Base-by-base conservation (phyloP, 2,888 invertebrate genomes). In the Halocaridina rubra region DNA sequence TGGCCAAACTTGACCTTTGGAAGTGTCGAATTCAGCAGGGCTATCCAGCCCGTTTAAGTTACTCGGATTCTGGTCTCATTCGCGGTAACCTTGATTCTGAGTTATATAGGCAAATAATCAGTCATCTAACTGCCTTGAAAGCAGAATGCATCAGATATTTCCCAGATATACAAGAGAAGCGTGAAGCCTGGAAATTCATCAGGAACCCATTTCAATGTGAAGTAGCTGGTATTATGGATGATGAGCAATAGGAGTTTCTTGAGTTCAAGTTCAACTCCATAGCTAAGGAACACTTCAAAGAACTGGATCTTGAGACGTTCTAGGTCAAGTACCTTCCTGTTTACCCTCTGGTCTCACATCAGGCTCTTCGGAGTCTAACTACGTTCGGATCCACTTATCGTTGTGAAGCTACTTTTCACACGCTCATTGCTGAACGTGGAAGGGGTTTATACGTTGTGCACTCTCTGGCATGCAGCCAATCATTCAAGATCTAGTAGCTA, bases 291-390 rank as follows among this genome's bases (percentile, higher is more conserved):
- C n/a, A n/a, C n/a, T n/a, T n/a, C n/a, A n/a, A n/a, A n/a, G n/a
- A n/a, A n/a, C n/a, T n/a, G n/a, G n/a, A n/a, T n/a, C n/a, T n/a
- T n/a, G n/a, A n/a, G n/a, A n/a, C n/a, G n/a, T n/a, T n/a, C n/a
- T n/a, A n/a, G n/a, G n/a, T n/a, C n/a, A n/a, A n/a, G n/a, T n/a
- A n/a, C n/a, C n/a, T n/a, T n/a, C n/a, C n/a, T n/a, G n/a, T n/a
- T n/a, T n/a, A n/a, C n/a, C n/a, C n/a, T n/a, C n/a, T 77, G 69
- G 53, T 77, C 77, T 77, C 69, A 71, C 76, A n/a, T 67, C 82
- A 82, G 27, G 77, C 67, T 77, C 59, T 82, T 57, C 33, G 57
- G 77, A 61, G 67, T 76, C 33, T 77, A 53, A 32, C 57, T 24
- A n/a, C n/a, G 46, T 71, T 81, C 53, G 64, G 76, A 57, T 77